phyloP scores from a whole-genome alignment of 2,888 invertebrate species.

The Sesia apiformis region DNA sequence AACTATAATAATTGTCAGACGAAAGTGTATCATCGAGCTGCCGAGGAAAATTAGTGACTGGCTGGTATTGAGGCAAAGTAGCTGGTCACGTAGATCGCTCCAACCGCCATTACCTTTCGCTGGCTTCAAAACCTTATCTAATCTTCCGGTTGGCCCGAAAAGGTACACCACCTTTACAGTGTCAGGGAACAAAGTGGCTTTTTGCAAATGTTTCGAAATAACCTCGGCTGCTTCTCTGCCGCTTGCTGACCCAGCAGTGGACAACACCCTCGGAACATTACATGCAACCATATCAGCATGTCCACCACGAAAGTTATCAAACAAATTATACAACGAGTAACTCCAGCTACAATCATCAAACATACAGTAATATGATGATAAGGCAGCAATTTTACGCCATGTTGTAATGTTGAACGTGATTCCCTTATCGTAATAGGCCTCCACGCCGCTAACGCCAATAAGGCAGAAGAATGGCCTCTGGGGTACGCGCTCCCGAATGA shows the following conservation, averaged over 20 bases:
- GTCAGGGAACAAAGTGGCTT: constrained; percentile 19
- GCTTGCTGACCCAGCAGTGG: constrained; percentile 14
- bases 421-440: constrained; percentile 27
- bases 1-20: too few species aligned
- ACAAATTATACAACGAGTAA: constrained; percentile 28
- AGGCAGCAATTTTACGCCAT: constrained; percentile 24
- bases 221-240: constrained; percentile 6
- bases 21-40: too few species aligned
- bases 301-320: constrained; percentile 16
- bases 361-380: constrained; percentile 23
- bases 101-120: constrained; percentile 31
- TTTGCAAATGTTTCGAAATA: neutral
- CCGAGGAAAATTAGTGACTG: too few species aligned
- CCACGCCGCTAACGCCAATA: constrained; percentile 31
- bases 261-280: constrained; percentile 25
- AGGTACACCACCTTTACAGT: constrained; percentile 20
- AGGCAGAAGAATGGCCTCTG: constrained; percentile 15
- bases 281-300: constrained; percentile 22
- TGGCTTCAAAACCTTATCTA: constrained; percentile 10
- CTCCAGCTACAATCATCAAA: constrained; percentile 40
- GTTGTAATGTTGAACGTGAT: constrained; percentile 32
- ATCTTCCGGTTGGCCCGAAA: constrained; percentile 18
- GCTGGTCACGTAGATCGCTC: constrained; percentile 30
- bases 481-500: constrained; percentile 24
- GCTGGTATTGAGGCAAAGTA: constrained; percentile 24